Evolutionary conservation across 2,797 vertebrate genomes (phyloP).

Genomic region (Manis crassicaudata): DNA sequence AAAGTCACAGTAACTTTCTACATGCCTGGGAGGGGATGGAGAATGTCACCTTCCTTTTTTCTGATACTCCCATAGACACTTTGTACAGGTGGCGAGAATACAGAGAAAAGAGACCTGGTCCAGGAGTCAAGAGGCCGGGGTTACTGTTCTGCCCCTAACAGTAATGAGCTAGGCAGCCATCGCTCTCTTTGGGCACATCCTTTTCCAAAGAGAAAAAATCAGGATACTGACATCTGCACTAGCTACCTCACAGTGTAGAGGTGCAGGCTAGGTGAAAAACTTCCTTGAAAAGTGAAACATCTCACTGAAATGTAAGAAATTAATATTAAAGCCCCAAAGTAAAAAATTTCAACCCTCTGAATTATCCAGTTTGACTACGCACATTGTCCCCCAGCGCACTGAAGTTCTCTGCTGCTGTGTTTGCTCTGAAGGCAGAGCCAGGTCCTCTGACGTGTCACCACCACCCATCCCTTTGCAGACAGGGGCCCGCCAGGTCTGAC

Average conservation of each 20-base stretch:
- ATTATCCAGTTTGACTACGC: neutral
- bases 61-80: slow-evolving; percentile 63
- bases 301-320: neutral
- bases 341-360: neutral
- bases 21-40: slow-evolving; percentile 64
- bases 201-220: slow-evolving; percentile 39
- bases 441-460: neutral
- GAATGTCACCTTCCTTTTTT: slow-evolving; percentile 68
- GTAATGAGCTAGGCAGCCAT: slow-evolving; percentile 6
- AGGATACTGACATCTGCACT: neutral
- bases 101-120: slow-evolving; percentile 52
- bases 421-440: neutral
- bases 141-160: neutral
- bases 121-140: slow-evolving; percentile 44
- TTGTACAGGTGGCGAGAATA: slow-evolving; percentile 61
- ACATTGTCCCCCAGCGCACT: neutral
- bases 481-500: neutral
- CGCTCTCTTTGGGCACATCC: slow-evolving; percentile 16
- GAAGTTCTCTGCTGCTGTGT: neutral
- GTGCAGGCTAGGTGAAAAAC: neutral
- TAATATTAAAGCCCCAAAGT: neutral
- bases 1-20: slow-evolving; percentile 64
- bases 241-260: neutral
- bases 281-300: slow-evolving; percentile 46
- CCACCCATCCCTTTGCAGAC: neutral